Evolutionary conservation across 2,797 vertebrate genomes (phyloP).

Genomic region (Coendou prehensilis): DNA sequence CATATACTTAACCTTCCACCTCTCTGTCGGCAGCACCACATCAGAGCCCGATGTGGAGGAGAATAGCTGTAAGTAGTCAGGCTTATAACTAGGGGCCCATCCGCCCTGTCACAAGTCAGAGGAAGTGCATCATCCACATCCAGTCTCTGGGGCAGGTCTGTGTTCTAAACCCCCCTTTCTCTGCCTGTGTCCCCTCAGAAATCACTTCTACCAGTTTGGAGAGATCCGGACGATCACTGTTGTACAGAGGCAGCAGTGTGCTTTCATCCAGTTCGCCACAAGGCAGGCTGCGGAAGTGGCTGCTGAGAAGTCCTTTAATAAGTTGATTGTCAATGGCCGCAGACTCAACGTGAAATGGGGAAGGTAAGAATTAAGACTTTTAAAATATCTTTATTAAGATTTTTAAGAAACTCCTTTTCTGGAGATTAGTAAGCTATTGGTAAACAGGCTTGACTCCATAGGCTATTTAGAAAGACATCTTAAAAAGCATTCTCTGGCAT

Average conservation of each 20-base stretch:
- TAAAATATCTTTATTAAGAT: neutral
- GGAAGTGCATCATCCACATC: neutral
- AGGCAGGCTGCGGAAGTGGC: conserved; percentile 96
- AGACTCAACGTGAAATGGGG: conserved; percentile 99
- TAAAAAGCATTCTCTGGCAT: neutral
- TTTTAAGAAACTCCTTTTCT: conserved; percentile 50
- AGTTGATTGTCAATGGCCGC: conserved; percentile 97
- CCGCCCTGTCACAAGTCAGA: neutral
- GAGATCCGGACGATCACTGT: conserved; percentile 98
- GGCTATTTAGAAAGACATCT: conserved; percentile 1
- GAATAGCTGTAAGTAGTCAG: neutral
- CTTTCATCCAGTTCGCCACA: conserved; percentile 99
- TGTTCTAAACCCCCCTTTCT: neutral
- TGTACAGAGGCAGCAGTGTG: conserved; percentile 98
- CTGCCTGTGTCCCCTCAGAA: conserved; percentile 87
- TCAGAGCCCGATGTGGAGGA: neutral
- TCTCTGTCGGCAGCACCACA: neutral
- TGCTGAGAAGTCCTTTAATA: conserved; percentile 99
- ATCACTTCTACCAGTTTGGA: conserved; percentile 99
- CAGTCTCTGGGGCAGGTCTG: neutral
- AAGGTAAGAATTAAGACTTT: conserved; percentile 90
- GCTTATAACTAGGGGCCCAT: neutral
- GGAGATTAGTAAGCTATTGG: neutral
- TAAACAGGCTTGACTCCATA: neutral
- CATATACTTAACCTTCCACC: neutral